A percentile compares a stretch with the other conserved stretches of the same genome.
Evolutionary conservation across 2,888 invertebrate species (phyloP).

Genomic region (Glaucopsyche alexis): DNA sequence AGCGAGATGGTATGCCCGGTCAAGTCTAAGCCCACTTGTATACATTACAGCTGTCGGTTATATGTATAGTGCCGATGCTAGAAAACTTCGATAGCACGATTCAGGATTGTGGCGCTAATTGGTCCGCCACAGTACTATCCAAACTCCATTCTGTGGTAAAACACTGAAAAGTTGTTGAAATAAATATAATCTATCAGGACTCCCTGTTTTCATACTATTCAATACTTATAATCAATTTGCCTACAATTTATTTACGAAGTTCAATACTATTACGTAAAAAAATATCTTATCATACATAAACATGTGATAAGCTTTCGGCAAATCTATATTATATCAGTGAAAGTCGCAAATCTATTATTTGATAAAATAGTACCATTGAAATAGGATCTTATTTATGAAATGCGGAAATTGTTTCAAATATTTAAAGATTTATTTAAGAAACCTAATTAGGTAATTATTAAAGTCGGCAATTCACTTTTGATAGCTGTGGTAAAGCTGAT

Average conservation of each 20-base stretch:
- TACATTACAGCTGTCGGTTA: too few species aligned
- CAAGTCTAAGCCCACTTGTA: too few species aligned
- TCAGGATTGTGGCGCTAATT: too few species aligned
- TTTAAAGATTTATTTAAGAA: not conserved
- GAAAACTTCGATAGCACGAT: too few species aligned
- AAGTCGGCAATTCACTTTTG: too few species aligned
- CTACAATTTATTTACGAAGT: not conserved
- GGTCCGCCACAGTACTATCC: too few species aligned
- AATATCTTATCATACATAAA: slow-evolving; percentile 2
- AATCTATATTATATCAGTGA: slow-evolving; percentile 1
- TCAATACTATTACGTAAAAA: not conserved
- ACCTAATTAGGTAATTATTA: not conserved
- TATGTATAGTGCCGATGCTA: too few species aligned
- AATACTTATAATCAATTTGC: not conserved
- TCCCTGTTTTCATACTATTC: not conserved
- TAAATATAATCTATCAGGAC: too few species aligned
- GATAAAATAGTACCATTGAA: not conserved
- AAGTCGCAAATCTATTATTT: slow-evolving; percentile 6
- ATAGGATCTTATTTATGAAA: not conserved
- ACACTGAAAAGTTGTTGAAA: too few species aligned
- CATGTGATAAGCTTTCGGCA: not conserved
- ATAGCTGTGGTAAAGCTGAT: too few species aligned
- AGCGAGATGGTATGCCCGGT: too few species aligned
- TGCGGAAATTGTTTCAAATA: not conserved
- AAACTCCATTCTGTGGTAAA: too few species aligned